Base-by-base conservation (phyloP, 30 jellyfish, hydroid and myxozoan species). In the Hydractinia symbiolongicarpus region DNA sequence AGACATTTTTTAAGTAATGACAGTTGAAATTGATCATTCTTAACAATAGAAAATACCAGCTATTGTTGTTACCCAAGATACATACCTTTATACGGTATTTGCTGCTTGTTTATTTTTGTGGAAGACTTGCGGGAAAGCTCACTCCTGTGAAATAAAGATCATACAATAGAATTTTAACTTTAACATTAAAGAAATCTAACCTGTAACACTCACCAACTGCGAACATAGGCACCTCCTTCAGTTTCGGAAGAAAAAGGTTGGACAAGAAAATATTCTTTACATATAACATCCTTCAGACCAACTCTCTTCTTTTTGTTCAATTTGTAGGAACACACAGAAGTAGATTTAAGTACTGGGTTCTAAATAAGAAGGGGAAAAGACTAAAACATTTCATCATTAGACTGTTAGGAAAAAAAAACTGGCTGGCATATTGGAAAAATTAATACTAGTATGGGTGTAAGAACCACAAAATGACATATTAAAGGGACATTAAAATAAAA, bases 181-280 rank as follows among this genome's bases (percentile, higher is more conserved):
- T 64, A 13, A n/a, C 40, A 64, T 13, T n/a, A 64, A 72, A 72
- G 51, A 52, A 5, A 52, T 54, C 10, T 76, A 5, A 52, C 14
- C 3, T 13, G 15, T 0, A 9, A 50, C 60, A 70, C 77, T 21
- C 62, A 91, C 97, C 93, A 82, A 81, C 84, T 73, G 40, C 66
- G 60, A 4, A 91, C 79, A 64, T 81, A 91, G 69, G 94, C 89
- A 7, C 97, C 97, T n/a, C 96, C 95, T 6, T 87, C 94, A 58
- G 13, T 20, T 9, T 85, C 52, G 8, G 94, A 78, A 20, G 97
- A 91, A 66, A 91, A 91, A 19, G 97, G 90, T 77, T 74, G 86
- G 67, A 86, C 80, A 15, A 86, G 89, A 55, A 86, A 83, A 49
- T 66, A 14, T 74, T 91, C 97, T 16, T 83, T 50, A 68, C 97